Conservation (phyloP, 1,140 invertebrate species). For the Drosophila pseudoananassae region DNA sequence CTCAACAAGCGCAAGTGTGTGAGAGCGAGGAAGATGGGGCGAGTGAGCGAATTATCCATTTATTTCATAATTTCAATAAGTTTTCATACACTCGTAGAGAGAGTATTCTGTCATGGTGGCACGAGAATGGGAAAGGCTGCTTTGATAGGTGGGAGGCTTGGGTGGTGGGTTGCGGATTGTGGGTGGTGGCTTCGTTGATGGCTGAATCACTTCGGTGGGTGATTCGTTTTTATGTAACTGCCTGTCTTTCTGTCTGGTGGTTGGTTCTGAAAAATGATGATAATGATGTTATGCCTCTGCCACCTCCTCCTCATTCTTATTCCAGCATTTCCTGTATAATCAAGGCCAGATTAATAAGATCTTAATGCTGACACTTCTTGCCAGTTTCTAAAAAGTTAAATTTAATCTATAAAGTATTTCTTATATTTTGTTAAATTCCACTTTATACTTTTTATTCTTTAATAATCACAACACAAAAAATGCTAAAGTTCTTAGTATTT, state of each 20-base stretch:
- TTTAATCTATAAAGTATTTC: too few relatives aligned
- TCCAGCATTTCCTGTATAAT: conserved; percentile 6
- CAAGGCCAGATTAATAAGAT: not conserved
- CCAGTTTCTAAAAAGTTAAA: too few relatives aligned
- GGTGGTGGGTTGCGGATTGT: conserved; percentile 7
- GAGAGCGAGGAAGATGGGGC: conserved; percentile 5
- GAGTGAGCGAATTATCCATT: conserved; percentile 70
- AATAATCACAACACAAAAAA: too few relatives aligned
- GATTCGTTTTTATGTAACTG: conserved; percentile 76
- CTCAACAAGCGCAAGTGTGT: not conserved
- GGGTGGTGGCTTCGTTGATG: not conserved
- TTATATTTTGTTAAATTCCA: too few relatives aligned
- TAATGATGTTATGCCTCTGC: conserved; percentile 45
- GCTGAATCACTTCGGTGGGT: conserved; percentile 39
- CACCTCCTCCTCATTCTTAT: conserved; percentile 1
- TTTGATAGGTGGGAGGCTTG: conserved; percentile 62
- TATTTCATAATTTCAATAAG: conserved; percentile 81
- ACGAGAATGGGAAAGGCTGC: conserved; percentile 16
- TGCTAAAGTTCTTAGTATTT: too few relatives aligned
- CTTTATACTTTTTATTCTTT: too few relatives aligned
- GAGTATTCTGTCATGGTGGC: not conserved
- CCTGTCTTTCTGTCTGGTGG: conserved; percentile 46
- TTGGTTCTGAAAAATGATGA: conserved; percentile 68
- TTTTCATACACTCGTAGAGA: conserved; percentile 66
- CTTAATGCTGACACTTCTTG: not conserved